A percentile compares a stretch with the other conserved stretches of the same genome.
phyloP scores from a whole-genome alignment of 1,140 invertebrate species.

The Bombus balteatus region DNA sequence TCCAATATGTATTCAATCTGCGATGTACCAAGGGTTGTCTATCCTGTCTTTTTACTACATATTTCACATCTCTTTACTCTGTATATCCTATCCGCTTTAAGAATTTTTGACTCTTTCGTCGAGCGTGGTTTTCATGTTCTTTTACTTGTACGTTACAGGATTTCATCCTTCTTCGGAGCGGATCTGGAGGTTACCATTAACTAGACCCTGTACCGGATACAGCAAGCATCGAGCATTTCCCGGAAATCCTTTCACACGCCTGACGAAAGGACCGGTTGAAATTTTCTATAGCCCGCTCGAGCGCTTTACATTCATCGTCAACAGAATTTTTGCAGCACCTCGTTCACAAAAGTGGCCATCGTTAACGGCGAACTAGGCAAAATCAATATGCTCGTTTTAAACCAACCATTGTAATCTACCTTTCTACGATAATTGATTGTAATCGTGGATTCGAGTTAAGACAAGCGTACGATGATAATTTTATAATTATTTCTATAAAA shows the following conservation, averaged over 20 bases:
- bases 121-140: not conserved
- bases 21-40: not conserved
- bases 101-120: not conserved
- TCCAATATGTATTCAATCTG: not conserved
- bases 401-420: too few species aligned
- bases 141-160: not conserved
- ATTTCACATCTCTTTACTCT: not conserved
- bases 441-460: not conserved
- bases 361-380: not conserved
- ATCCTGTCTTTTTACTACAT: not conserved
- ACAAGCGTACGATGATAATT: not conserved
- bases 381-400: not conserved
- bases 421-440: not conserved
- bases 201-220: slow-evolving; percentile 23
- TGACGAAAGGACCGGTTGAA: slow-evolving; percentile 22
- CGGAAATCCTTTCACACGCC: slow-evolving; percentile 30
- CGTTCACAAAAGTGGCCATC: not conserved
- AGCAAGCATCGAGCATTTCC: slow-evolving; percentile 20
- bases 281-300: not conserved
- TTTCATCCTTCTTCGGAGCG: slow-evolving; percentile 3
- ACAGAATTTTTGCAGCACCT: not conserved
- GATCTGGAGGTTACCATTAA: slow-evolving; percentile 38
- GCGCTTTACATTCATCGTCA: slow-evolving; percentile 1
- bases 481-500: not conserved
- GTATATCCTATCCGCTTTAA: not conserved